A percentile compares a stretch with the other conserved stretches of the same genome.
phyloP scores from a whole-genome alignment of 1,140 invertebrate genomes.

The Meloidogyne hapla region DNA sequence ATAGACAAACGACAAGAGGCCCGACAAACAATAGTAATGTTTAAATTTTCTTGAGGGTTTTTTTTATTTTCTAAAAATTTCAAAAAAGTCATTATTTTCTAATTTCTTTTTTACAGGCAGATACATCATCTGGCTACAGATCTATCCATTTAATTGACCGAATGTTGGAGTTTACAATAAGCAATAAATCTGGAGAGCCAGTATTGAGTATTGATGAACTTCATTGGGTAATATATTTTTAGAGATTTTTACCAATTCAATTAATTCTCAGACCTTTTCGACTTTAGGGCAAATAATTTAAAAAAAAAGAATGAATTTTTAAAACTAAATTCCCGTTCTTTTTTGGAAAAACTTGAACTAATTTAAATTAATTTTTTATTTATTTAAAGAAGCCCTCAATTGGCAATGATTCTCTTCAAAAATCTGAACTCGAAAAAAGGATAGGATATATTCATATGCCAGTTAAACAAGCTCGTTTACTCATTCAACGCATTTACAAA shows the following conservation, averaged over 20 bases:
- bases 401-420: neutral
- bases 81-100: too few relatives aligned
- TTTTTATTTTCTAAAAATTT: neutral
- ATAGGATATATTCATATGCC: neutral
- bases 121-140: neutral
- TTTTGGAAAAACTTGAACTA: too few relatives aligned
- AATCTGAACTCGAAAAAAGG: neutral
- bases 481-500: neutral
- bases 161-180: neutral
- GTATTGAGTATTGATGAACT: neutral
- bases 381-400: neutral
- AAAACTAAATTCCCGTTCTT: too few relatives aligned
- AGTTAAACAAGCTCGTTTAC: neutral
- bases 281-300: too few relatives aligned
- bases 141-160: neutral
- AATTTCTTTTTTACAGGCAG: neutral
- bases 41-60: too few relatives aligned
- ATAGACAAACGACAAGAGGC: too few relatives aligned
- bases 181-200: neutral
- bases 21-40: too few relatives aligned
- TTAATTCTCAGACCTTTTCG: too few relatives aligned
- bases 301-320: too few relatives aligned
- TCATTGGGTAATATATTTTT: neutral
- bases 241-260: too few relatives aligned
- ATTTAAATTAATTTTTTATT: too few relatives aligned